phyloP scores from a whole-genome alignment of 2,797 vertebrate species.

The Spondyliosoma cantharus region DNA sequence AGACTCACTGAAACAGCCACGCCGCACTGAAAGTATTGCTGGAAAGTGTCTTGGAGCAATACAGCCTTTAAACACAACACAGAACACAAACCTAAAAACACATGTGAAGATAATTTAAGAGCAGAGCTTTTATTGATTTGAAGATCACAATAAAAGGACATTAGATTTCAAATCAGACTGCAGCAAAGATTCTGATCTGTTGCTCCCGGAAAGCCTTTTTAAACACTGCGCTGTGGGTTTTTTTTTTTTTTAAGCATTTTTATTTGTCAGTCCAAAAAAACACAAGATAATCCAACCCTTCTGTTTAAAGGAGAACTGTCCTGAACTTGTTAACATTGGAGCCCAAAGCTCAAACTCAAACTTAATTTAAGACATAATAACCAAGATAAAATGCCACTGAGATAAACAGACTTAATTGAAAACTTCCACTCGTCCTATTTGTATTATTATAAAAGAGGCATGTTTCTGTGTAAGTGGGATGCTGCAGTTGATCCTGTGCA shows the following conservation, averaged over 20 bases:
- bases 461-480: no score
- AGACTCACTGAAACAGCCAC: no score
- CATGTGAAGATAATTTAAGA: background rate
- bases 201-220: background rate
- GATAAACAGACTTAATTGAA: no score
- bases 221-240: background rate
- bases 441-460: no score
- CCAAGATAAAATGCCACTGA: no score
- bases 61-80: background rate
- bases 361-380: no score
- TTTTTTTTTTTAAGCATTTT: background rate
- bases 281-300: background rate
- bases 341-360: no score
- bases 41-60: background rate
- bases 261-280: background rate
- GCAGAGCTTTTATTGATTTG: background rate
- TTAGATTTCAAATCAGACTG: background rate
- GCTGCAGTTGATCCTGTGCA: no score
- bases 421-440: no score
- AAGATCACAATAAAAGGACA: background rate
- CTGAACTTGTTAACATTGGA: background rate
- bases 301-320: background rate
- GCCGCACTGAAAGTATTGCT: no score
- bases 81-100: background rate
- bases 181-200: background rate